Evolutionary conservation across 2,797 vertebrate species (phyloP).

Genomic region (Squalus acanthias): DNA sequence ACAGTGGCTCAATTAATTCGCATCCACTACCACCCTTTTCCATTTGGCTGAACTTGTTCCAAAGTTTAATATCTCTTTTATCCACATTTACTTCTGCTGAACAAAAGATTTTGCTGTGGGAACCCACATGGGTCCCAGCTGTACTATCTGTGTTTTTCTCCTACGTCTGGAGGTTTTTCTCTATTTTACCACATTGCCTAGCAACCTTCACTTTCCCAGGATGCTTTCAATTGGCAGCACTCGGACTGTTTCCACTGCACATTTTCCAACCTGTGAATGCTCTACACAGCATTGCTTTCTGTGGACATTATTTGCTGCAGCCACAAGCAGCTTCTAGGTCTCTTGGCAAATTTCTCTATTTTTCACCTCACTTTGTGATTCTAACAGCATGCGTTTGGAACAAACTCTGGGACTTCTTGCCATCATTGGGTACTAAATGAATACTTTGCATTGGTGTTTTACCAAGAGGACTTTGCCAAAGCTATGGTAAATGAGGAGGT

Average conservation of each 20-base stretch:
- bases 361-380: neutral
- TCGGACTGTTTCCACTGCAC: neutral
- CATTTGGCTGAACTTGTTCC: neutral
- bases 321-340: neutral
- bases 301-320: neutral
- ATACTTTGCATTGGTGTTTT: no score
- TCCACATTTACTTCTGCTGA: neutral
- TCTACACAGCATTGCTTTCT: neutral
- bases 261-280: neutral
- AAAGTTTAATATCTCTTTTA: neutral
- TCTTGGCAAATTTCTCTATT: neutral
- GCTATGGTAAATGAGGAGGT: no score
- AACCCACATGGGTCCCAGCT: neutral
- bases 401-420: neutral
- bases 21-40: neutral
- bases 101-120: neutral
- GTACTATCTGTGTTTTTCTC: neutral
- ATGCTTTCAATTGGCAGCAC: neutral
- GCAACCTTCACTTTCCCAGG: neutral
- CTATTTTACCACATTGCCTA: neutral
- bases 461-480: no score
- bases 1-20: neutral
- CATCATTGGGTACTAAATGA: no score
- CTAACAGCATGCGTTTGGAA: neutral
- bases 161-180: neutral